Base-by-base conservation (phyloP, 2,888 invertebrate genomes). In the Auanema sp. region DNA sequence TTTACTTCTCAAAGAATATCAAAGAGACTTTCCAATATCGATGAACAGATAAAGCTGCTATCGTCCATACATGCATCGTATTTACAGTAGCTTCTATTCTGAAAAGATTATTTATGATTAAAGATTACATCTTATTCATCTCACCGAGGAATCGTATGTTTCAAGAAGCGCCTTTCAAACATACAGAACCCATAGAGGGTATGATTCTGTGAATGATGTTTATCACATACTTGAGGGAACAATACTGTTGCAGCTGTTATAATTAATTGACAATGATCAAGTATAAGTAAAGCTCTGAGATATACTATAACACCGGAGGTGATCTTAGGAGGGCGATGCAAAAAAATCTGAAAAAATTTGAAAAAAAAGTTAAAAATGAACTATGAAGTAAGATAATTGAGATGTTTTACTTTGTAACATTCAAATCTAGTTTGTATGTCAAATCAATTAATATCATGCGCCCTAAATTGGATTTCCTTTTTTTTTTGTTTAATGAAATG, bases 261-360 rank as follows among this genome's bases (percentile, higher is more conserved):
- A n/a, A 77, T 53, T 12, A 83, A 70, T 60, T 79, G 79, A 14
- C 75, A 65, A 60, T 77, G 77, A 58, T 82, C 82, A 25, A 82
- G 66, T 14, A 81, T 71, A 11, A 82, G 69, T 16, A 82, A 68
- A 0, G 77, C 82, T 63, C 81, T 81, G 58, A 82, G 65, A 51
- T 83, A 82, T 16, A 81, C 76, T 61, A 82, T 80, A 14, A 83
- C 82, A 10, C 82, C 82, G 5, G 82, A 82, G 23, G 81, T 79
- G 40, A 82, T 82, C 61, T 79, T 83, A 12, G 82, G 82, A 24
- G 82, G 82, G 23, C 77, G 77, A 61, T 81, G 79, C 44, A 82
- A 69, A 50, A 77, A 83, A 18, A 83, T 69, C 81, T 81, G 55
- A 59, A 79, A 69, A 16, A n/a, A 21, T 5, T 6, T 5, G 3